Conservation (phyloP, 2,113 vertebrate species). For the Channa maculata region DNA sequence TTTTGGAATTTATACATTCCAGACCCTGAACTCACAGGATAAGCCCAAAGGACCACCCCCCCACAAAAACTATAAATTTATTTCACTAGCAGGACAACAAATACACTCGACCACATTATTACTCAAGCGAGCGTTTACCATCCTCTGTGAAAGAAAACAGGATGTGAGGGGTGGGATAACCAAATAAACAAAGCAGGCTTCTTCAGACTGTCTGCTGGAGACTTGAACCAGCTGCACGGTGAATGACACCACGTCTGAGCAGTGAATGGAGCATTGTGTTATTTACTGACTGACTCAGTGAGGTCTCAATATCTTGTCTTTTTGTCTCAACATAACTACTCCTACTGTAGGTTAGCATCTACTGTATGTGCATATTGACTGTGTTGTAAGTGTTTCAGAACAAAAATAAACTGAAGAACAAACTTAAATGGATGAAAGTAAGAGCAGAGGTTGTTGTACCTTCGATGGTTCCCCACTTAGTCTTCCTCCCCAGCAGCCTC, state of each 20-base stretch:
- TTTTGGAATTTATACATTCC: no score
- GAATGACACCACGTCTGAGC: constrained; percentile 24
- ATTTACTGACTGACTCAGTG: not conserved
- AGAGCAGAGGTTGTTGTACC: constrained; percentile 78
- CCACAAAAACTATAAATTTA: no score
- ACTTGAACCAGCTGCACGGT: constrained; percentile 27
- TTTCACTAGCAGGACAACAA: no score
- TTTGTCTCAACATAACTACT: not conserved
- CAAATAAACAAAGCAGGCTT: constrained; percentile 33
- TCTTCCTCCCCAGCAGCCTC: constrained; percentile 96
- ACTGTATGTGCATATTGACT: not conserved
- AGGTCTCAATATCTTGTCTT: not conserved
- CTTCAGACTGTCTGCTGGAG: constrained; percentile 41
- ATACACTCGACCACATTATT: no score
- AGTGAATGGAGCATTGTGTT: constrained; percentile 46
- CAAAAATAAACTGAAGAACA: not conserved
- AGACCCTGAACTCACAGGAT: no score
- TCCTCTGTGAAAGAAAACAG: no score
- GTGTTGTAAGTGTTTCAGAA: not conserved
- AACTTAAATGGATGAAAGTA: not conserved
- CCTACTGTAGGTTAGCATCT: not conserved
- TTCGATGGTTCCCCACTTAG: constrained; percentile 99
- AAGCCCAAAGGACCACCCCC: no score
- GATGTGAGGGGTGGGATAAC: not conserved
- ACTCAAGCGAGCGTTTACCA: no score